Evolutionary conservation across 2,797 vertebrate species (phyloP), one percentile per base, ranked within the genome.

Genomic region (Paramormyrops hopkinsi): DNA sequence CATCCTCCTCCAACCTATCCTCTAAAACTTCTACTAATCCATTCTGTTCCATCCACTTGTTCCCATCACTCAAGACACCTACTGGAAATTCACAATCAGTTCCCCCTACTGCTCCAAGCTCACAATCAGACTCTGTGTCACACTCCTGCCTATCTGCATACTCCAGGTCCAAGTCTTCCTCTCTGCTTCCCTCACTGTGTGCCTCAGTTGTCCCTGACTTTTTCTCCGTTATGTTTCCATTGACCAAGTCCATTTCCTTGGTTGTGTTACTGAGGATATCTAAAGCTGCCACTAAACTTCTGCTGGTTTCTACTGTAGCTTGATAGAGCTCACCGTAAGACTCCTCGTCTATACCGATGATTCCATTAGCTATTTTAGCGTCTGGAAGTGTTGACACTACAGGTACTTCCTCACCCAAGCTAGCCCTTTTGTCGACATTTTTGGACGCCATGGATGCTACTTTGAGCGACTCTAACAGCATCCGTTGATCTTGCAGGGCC

Each of bases 401-500:
- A 84, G 96, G 92, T 90, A 96, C 95, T 91, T 96, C 96, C 89
- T 97, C 96, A 92, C 93, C 94, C 85, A 96, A 90, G 89, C 94
- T 94, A 6, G 91, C 91, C 85, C 95, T 93, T 92, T 97, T 96
- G 83, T 96, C 96, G 76, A 96, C 95, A 0, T 95, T 94, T 94
- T 97, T 98, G 87, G 97, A 97, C 94, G 97, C 96, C 89, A 95
- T 99, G 89, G 98, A 98, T 11, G 97, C 97, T 84, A 99, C 98
- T 94, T 97, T 99, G 88, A 99, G 96, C 29, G 99, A 99, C 92
- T 99, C 98, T 84, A 99, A 91, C 89, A 99, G 92, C 98, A 99
- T 99, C 91, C 98, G 96, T 94, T 99, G 99, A 92, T 99, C 99
- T 95, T 99, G 98, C 93, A 99, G 96, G 19, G 99, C 99, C 95